Evolutionary conservation across 2,113 vertebrate genomes (phyloP).

Genomic region (Phrynosoma platyrhinos): DNA sequence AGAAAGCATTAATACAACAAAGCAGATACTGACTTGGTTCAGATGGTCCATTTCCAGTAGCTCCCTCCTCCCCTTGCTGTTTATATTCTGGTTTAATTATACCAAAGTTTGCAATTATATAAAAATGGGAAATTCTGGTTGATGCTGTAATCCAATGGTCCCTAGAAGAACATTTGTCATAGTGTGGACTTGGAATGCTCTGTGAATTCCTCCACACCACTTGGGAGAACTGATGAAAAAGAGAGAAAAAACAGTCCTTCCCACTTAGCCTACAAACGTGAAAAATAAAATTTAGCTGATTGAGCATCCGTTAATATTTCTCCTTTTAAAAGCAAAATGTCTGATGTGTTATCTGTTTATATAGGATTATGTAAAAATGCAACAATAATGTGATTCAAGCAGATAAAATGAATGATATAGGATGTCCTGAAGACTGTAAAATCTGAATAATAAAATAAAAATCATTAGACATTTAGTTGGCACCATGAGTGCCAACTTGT

Average conservation of each 20-base stretch:
- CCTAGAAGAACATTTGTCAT: neutral
- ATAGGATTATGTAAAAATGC: constrained; percentile 9
- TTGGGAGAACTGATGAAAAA: constrained; percentile 6
- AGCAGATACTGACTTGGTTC: neutral
- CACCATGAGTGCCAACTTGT: no score
- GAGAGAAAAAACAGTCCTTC: neutral
- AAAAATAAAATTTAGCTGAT: constrained; percentile 29
- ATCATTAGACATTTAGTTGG: neutral
- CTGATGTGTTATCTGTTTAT: constrained; percentile 42
- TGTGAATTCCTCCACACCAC: neutral
- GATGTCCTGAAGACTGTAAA: neutral
- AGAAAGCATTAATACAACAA: neutral
- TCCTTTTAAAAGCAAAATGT: constrained; percentile 22
- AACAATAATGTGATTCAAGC: constrained; percentile 21
- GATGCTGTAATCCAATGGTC: no score
- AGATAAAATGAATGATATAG: neutral
- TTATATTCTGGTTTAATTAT: no score
- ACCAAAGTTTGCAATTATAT: no score
- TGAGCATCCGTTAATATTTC: neutral
- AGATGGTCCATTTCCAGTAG: neutral
- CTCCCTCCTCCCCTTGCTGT: neutral
- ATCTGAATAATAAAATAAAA: neutral
- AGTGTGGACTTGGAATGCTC: neutral
- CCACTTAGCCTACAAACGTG: neutral
- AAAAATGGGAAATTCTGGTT: no score